Conservation (phyloP, 1,140 invertebrate species). For the Ips typographus region DNA sequence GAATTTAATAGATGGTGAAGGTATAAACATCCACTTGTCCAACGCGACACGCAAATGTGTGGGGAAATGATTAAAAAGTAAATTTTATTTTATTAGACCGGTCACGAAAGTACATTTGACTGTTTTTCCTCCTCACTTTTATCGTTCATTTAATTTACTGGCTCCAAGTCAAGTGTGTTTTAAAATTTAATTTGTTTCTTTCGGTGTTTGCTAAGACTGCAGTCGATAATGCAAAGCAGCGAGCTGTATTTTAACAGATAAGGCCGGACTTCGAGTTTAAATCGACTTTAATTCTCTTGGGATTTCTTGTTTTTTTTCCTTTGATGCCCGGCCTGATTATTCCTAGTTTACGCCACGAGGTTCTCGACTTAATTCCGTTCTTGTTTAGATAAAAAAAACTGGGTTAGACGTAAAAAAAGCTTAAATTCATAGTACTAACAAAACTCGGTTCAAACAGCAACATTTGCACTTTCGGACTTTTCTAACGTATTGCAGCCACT, state of each 20-base stretch:
- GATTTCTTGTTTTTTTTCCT: constrained; percentile 6
- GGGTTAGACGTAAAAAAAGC: no score
- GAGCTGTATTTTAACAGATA: constrained; percentile 19
- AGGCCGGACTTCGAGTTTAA: constrained; percentile 15
- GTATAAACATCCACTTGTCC: neutral
- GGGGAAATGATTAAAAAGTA: constrained; percentile 18
- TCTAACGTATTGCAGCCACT: constrained; percentile 5
- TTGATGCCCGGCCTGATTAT: constrained; percentile 6
- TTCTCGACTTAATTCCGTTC: neutral
- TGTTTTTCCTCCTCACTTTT: constrained; percentile 12
- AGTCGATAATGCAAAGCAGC: constrained; percentile 27
- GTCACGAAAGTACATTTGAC: constrained; percentile 26
- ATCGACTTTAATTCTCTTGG: constrained; percentile 13
- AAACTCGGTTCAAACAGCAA: no score
- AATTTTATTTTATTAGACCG: constrained; percentile 19
- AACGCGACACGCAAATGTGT: constrained; percentile 21
- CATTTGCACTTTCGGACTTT: neutral
- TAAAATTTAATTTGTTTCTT: constrained; percentile 32
- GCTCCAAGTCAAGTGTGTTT: constrained; percentile 23
- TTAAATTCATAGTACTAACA: no score
- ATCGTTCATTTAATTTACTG: constrained; percentile 24
- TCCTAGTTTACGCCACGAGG: constrained; percentile 7
- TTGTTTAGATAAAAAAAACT: neutral
- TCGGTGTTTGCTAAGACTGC: constrained; percentile 16
- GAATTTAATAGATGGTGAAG: constrained; percentile 8